phyloP scores from a whole-genome alignment of 1,140 invertebrate species.

The Polypedilum pembai region DNA sequence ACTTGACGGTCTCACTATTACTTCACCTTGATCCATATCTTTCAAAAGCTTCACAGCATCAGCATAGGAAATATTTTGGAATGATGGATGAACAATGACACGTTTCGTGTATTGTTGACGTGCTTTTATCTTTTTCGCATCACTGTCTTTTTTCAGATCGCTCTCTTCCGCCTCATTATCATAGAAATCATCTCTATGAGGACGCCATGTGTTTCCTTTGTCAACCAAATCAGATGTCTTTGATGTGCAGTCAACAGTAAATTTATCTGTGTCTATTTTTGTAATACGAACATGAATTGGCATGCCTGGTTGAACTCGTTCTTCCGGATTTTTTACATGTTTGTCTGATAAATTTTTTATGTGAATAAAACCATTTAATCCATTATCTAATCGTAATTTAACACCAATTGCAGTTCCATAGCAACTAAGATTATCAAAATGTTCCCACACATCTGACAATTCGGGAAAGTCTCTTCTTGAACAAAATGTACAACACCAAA shows the following conservation, averaged over 20 bases:
- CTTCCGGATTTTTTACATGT: slow-evolving; percentile 85
- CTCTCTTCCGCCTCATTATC: slow-evolving; percentile 79
- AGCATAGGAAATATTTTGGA: slow-evolving; percentile 91
- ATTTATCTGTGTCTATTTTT: slow-evolving; percentile 92
- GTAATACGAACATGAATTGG: slow-evolving; percentile 88
- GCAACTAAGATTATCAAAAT: slow-evolving; percentile 93
- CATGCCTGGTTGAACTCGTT: slow-evolving; percentile 79
- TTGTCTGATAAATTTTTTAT: slow-evolving; percentile 94
- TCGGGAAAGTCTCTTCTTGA: slow-evolving; percentile 91
- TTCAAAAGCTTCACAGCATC: slow-evolving; percentile 88
- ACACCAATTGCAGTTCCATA: slow-evolving; percentile 93
- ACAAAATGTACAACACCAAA: slow-evolving; percentile 98
- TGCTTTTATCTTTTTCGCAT: slow-evolving; percentile 71
- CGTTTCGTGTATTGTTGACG: slow-evolving; percentile 82
- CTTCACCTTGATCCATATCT: slow-evolving; percentile 92
- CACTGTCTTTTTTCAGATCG: slow-evolving; percentile 69
- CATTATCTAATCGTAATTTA: slow-evolving; percentile 84
- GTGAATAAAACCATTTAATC: slow-evolving; percentile 88
- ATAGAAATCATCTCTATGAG: slow-evolving; percentile 83
- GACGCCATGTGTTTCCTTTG: slow-evolving; percentile 85
- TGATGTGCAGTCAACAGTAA: slow-evolving; percentile 88
- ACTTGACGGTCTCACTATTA: slow-evolving; percentile 91
- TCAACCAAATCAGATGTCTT: slow-evolving; percentile 89
- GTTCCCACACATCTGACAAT: slow-evolving; percentile 94
- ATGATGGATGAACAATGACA: slow-evolving; percentile 95